A percentile compares a stretch with the other conserved stretches of the same genome.
phyloP scores from a whole-genome alignment of 1,140 invertebrate genomes.

The Meloidogyne hapla region DNA sequence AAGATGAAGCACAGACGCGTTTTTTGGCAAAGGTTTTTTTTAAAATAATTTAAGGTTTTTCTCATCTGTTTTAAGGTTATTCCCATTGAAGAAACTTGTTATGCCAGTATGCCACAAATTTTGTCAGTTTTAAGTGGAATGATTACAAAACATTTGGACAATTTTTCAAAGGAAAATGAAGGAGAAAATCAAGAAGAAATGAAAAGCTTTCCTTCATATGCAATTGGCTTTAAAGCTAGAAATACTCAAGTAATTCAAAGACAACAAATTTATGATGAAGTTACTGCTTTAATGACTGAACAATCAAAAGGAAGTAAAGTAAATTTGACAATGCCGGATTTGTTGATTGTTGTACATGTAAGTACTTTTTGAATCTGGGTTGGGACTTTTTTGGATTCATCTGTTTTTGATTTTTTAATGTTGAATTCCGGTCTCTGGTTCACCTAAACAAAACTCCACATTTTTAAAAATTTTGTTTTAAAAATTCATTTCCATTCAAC shows the following conservation, averaged over 20 bases:
- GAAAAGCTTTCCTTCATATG: neutral
- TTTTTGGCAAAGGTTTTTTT: conserved; percentile 25
- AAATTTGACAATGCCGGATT: conserved; percentile 17
- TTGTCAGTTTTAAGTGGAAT: conserved; percentile 2
- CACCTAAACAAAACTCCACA: no score
- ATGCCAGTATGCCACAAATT: conserved; percentile 16
- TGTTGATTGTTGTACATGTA: conserved; percentile 25
- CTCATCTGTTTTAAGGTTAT: no score
- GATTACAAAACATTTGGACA: conserved; percentile 14
- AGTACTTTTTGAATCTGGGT: neutral
- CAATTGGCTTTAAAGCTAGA: conserved; percentile 19
- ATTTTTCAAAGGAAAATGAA: neutral
- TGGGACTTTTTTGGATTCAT: neutral
- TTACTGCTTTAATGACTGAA: neutral
- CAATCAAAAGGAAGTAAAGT: conserved; percentile 11
- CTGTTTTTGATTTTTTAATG: no score
- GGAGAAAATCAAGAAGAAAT: neutral
- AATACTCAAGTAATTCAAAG: conserved; percentile 22
- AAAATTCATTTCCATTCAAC: no score
- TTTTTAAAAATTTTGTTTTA: no score
- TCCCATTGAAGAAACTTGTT: conserved; percentile 22
- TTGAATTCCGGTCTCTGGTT: no score
- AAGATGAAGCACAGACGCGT: conserved; percentile 13
- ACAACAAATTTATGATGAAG: conserved; percentile 17
- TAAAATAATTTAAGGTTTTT: no score